Base-by-base conservation (phyloP, 2,113 vertebrate species). In the Siniperca chuatsi region DNA sequence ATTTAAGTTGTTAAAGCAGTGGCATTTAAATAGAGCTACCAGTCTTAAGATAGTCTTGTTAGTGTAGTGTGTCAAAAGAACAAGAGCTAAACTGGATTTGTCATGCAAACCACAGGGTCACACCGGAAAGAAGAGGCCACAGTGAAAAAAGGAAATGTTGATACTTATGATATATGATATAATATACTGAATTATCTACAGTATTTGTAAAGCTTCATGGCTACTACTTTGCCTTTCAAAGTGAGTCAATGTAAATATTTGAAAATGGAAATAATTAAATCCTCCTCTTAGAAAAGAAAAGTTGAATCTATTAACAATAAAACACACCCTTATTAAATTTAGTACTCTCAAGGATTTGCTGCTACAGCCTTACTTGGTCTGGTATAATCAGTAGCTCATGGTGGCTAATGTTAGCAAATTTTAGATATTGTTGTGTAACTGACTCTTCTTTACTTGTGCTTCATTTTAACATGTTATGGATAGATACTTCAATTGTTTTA, bases 41-140 rank as follows among this genome's bases (percentile, higher is more conserved):
- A 66, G 81, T 77, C 15, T 87, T 78, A 83, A 65, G 60, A 1
- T 81, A 68, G 79, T 69, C 74, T 69, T 69, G 48, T 83, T 89
- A 81, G 55, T 42, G 57, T 52, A 29, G 66, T 65, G 54, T 86
- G 46, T 80, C 60, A 58, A 65, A 42, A 64, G 37, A 67, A 46
- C 46, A 7, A n/a, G 8, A 55, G 35, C 1, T 68, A n/a, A 87
- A 42, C 33, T 48, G 61, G 57, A 78, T 74, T 84, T 66, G 1
- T 48, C 57, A 78, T 55, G 23, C 60, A 82, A 84, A 48, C 52
- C 68, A 69, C 15, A 54, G 44, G 37, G n/a, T 37, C 60, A 76
- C 58, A 61, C 7, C 0, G 4, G 37, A 29, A 33, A n/a, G 5
- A 74, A 12, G 48, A 81, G 48, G 42, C 50, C 11, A 65, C 58